Evolutionary conservation across 1,140 invertebrate genomes (phyloP).

Genomic region (Phymastichus coffea): DNA sequence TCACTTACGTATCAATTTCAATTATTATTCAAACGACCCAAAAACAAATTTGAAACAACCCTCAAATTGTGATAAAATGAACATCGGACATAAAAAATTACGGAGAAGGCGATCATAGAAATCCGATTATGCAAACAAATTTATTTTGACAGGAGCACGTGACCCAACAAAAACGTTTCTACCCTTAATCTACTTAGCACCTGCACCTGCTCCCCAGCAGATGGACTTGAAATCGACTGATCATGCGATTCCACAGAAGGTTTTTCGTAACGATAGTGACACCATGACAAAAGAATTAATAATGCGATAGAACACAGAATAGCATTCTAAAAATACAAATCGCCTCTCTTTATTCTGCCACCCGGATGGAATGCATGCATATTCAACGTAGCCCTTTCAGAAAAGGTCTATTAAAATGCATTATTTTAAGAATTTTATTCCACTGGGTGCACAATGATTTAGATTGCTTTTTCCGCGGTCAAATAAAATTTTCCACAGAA

Average conservation of each 20-base stretch:
- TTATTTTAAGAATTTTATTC: no score
- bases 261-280: constrained; percentile 10
- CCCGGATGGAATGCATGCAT: neutral
- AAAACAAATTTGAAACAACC: no score
- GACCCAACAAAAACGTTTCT: constrained; percentile 50
- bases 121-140: constrained; percentile 48
- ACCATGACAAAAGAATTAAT: constrained; percentile 19
- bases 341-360: neutral
- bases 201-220: constrained; percentile 45
- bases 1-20: no score
- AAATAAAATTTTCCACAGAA: no score
- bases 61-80: no score
- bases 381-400: neutral
- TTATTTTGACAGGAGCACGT: constrained; percentile 53
- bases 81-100: no score
- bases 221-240: constrained; percentile 22
- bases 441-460: no score
- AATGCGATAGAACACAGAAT: neutral
- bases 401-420: no score
- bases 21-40: no score
- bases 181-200: constrained; percentile 47
- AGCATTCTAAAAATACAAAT: constrained; percentile 11
- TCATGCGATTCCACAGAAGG: constrained; percentile 17
- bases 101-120: constrained; percentile 35
- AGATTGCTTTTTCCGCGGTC: no score